Base-by-base conservation (phyloP, 2,113 vertebrate species). In the Sula dactylatra region DNA sequence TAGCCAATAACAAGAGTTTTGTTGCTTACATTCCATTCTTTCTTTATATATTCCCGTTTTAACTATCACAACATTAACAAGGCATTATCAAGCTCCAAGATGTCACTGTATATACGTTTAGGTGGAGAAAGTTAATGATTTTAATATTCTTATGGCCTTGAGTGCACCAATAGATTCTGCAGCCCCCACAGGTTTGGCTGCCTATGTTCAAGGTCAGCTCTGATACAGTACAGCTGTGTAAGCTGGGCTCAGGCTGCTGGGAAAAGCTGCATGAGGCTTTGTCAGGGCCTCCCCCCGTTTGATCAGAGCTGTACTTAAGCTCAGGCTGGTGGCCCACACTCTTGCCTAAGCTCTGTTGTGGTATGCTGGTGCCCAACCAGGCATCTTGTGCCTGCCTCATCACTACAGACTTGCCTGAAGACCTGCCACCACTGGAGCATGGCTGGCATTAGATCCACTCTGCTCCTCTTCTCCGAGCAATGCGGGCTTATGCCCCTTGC, bases 141-240 rank as follows among this genome's bases (percentile, higher is more conserved):
- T 21, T 31, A 73, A 47, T 56, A 47, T 17, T 56, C 26, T 42
- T 34, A 27, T 2, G 7, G 47, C 31, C 31, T 26, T 29, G 22
- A 72, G 42, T 4, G 22, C 55, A 56, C 22, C 50, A 55, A 11
- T 2, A 56, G 36, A 42, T 42, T 71, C 61, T 76, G 47, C 56
- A 62, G 25, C 31, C 16, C 29, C 31, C 25, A 8, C 20, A 31
- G 61, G 8, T 61, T 40, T 82, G 61, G 21, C 66, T 71, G 56
- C 52, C 54, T 20, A 36, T 34, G 38, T 7, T 58, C 79, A 44
- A 16, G 42, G 34, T 45, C 79, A 62, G 38, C 65, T 70, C 15
- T 24, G 19, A 52, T 4, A 9, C 0, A 1, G 20, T 32, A 2
- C 29, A 26, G 38, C 67, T 49, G 42, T 6, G 11, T 21, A 50